phyloP scores from a whole-genome alignment of 2,797 vertebrate genomes.

The Enteromius radiatus region DNA sequence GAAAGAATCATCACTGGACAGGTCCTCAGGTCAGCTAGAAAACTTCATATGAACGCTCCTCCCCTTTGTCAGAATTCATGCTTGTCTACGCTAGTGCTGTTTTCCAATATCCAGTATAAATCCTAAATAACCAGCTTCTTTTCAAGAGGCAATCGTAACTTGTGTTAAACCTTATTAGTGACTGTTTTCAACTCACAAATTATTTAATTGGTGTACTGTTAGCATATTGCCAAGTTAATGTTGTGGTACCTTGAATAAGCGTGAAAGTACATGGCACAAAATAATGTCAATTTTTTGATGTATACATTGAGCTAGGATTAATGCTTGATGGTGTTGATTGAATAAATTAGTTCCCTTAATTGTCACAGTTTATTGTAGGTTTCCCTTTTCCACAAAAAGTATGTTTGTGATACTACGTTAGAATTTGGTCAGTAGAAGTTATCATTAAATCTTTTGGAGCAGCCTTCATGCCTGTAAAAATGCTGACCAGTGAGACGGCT shows the following conservation, averaged over 20 bases:
- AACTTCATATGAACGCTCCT: background rate
- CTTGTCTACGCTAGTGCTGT: background rate
- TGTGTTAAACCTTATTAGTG: background rate
- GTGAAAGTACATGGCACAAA: background rate
- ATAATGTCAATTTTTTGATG: background rate
- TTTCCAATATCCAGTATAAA: background rate
- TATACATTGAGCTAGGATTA: background rate
- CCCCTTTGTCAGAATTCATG: background rate
- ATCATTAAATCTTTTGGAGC: background rate
- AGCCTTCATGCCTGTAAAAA: background rate
- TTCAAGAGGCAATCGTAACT: background rate
- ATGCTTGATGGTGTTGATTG: background rate
- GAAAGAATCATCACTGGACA: slow-evolving; percentile 75
- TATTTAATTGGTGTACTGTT: background rate
- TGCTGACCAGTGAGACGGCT: background rate
- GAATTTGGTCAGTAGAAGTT: background rate
- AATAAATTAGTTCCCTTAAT: background rate
- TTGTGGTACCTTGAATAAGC: background rate
- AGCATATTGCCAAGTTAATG: background rate
- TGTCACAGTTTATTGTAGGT: background rate
- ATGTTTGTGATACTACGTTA: background rate
- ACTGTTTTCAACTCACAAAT: background rate
- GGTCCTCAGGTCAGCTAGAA: slow-evolving; percentile 80
- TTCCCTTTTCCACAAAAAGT: background rate
- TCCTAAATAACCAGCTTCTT: background rate